Evolutionary conservation across 2,113 vertebrate species (phyloP), one percentile per base, ranked within the genome.

Genomic region (Neogale vison): DNA sequence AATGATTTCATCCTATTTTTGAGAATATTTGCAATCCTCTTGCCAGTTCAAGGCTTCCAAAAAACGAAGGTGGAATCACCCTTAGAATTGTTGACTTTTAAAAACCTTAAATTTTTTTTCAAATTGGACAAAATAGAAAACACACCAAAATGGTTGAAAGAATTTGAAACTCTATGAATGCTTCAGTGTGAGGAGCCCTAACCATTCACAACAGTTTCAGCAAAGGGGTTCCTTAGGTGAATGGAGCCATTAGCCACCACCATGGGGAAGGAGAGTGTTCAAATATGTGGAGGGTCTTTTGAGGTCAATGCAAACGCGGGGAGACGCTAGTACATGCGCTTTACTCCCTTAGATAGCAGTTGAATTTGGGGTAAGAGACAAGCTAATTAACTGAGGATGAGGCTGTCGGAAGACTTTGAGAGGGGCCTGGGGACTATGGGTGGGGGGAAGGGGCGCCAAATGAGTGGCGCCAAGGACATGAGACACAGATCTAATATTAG

Each of bases 121-220:
- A 23, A 91, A 87, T 71, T 90, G 57, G 24, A 65, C 69, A 69
- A 90, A 93, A 95, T 59, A 50, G 86, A 63, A 88, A 79, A 65
- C 45, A 67, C 31, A 34, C 52, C 42, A 88, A 88, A 86, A 89
- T 8, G 72, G 42, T 23, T 65, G 50, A 59, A 77, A 81, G 69
- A 57, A 42, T 80, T 15, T 76, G 74, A 77, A 89, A 42, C n/a
- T 55, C 42, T 61, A 10, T 29, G 88, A 79, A 36, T 26, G 45
- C 13, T 74, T 86, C 50, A 12, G 6, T 24, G 7, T 61, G 47
- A 23, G 92, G 63, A 47, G 31, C 34, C 45, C 82, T 82, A 72
- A 67, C 21, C 31, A 42, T 34, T 71, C 61, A 57, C 13, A 39
- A 45, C 11, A 82, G 71, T 61, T 74, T 95, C 34, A 9, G 65